Base-by-base conservation (phyloP, 2,797 vertebrate species). In the Aselliscus stoliczkanus region DNA sequence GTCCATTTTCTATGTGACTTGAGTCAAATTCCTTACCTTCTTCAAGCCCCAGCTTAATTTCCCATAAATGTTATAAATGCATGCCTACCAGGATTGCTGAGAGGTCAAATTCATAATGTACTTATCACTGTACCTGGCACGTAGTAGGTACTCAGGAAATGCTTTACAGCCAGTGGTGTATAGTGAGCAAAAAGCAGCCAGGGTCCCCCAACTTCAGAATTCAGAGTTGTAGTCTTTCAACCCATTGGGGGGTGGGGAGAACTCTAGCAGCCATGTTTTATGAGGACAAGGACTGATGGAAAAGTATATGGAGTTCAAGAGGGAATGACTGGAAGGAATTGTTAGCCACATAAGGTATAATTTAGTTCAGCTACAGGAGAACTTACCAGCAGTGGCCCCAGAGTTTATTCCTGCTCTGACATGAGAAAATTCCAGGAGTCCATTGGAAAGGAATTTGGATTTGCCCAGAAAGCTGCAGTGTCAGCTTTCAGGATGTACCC, bases 401-500 rank as follows among this genome's bases (percentile, higher is more conserved):
- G 67, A 92, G 64, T 92, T 86, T 75, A 94, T 97, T 94, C 92
- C 80, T 15, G 0, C 85, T 92, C 91, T 83, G 70, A 79, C 73
- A 83, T 96, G 94, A 96, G 96, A 93, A 96, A 95, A 97, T 97
- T 95, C 96, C 88, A 88, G 31, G 62, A 88, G 58, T 80, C 50
- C 58, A 58, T 15, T 21, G 80, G 96, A 96, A 92, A 97, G 85
- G 83, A 80, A 88, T 56, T 86, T 92, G 47, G 56, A 86, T 94
- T 91, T 93, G 18, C 81, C 47, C 37, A 64, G 92, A 96, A 94
- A 96, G 73, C 85, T 84, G 70, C 82, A 50, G n/a, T 23, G 14
- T 95, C 90, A 95, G 93, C 88, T 83, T 73, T 77, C 25, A 2
- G 52, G 80, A 44, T 88, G 39, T 82, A 70, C 50, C 69, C 37